Percentiles rank a stretch among this genome's conserved stretches.
Evolutionary conservation across 2,888 invertebrate genomes (phyloP).

Genomic region (Lapara coniferarum): DNA sequence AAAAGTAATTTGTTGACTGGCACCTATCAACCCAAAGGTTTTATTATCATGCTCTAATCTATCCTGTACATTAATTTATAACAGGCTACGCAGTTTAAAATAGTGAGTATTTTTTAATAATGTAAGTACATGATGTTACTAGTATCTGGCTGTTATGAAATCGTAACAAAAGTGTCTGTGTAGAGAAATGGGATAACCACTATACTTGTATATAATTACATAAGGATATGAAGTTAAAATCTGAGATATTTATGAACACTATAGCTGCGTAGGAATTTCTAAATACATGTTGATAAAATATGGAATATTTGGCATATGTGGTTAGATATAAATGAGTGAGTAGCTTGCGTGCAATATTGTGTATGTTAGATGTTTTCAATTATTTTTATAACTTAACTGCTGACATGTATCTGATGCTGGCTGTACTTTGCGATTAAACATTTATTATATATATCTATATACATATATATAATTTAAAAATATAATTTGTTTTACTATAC

Average conservation of each 20-base stretch:
- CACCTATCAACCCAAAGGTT: background rate
- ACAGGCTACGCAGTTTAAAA: background rate
- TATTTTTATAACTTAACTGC: conserved; percentile 24
- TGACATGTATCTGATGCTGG: conserved; percentile 23
- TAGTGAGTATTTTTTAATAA: background rate
- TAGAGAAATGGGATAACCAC: conserved; percentile 6
- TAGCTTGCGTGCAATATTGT: conserved; percentile 31
- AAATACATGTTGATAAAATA: conserved; percentile 16
- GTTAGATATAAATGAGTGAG: conserved; percentile 23
- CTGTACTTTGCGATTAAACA: conserved; percentile 22
- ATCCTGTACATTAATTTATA: background rate
- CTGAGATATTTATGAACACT: conserved; percentile 21
- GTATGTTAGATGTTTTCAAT: conserved; percentile 26
- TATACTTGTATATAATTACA: conserved; percentile 4
- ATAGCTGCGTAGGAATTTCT: conserved; percentile 22
- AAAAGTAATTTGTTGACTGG: background rate
- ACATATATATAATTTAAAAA: conserved; percentile 2
- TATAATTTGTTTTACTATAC: background rate
- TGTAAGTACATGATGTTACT: conserved; percentile 15
- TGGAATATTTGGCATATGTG: conserved; percentile 18
- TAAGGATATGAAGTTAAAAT: conserved; percentile 13
- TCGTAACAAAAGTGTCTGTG: background rate
- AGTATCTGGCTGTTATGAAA: conserved; percentile 14
- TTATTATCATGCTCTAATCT: background rate
- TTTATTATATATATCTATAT: background rate